Percentiles rank a stretch among this genome's conserved stretches.
phyloP scores from a whole-genome alignment of 2,113 vertebrate genomes.

The Lepus timidus region DNA sequence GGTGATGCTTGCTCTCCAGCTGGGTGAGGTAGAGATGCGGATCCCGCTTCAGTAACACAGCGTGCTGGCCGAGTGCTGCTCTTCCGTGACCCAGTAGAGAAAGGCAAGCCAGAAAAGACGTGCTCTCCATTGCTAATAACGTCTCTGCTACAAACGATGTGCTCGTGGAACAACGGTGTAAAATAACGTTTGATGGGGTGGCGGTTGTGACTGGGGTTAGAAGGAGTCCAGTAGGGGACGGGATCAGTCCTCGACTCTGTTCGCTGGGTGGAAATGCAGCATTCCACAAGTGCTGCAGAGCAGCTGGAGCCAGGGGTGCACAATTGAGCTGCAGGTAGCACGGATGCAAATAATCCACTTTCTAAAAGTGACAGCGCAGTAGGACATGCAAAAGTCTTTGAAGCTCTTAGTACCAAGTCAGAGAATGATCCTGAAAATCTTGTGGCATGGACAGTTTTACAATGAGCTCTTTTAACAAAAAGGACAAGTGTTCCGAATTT shows the following conservation, averaged over 20 bases:
- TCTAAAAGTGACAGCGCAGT: neutral
- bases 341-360: neutral
- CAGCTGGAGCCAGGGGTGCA: neutral
- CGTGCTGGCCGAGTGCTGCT: neutral
- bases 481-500: neutral
- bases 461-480: neutral
- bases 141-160: neutral
- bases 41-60: neutral
- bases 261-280: neutral
- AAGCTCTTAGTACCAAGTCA: neutral
- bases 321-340: neutral
- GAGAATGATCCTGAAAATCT: neutral
- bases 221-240: neutral
- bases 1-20: no score
- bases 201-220: constrained; percentile 26
- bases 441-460: neutral
- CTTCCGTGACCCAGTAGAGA: constrained; percentile 48
- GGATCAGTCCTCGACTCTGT: neutral
- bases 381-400: neutral
- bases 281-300: neutral
- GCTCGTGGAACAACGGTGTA: neutral
- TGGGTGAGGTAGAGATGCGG: no score
- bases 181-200: constrained; percentile 14
- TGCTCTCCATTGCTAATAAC: constrained; percentile 31
- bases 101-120: neutral